These are phyloP conservation scores for Pteronotus mesoamericanus DNA, from an alignment of 2,797 vertebrate genomes.

Conservation along the genomic window DNA sequence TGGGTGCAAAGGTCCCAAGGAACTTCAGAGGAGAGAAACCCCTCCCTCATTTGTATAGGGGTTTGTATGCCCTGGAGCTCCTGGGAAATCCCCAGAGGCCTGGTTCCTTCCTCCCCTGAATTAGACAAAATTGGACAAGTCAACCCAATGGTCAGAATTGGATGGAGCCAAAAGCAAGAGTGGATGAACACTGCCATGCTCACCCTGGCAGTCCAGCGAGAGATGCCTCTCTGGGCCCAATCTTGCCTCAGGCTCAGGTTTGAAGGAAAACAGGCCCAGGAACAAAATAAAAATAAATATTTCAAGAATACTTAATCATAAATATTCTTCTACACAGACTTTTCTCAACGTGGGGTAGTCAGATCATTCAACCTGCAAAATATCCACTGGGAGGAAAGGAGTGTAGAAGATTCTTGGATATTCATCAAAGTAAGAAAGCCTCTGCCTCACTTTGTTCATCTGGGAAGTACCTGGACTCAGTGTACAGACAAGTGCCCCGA, in stretches of 20 bases:
- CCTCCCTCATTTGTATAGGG: background rate
- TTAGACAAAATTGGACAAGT: background rate
- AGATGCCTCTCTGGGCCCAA: background rate
- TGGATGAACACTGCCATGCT: background rate
- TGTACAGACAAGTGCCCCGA: background rate
- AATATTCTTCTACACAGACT: background rate
- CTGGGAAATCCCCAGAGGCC: background rate
- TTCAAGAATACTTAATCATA: background rate
- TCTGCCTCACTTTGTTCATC: background rate
- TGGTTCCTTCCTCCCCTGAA: background rate
- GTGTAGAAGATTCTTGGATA: background rate
- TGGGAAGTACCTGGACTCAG: background rate
- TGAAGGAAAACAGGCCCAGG: background rate
- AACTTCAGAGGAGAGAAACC: background rate
- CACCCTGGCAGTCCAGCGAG: background rate
- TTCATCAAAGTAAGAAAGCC: background rate
- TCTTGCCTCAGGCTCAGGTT: background rate
- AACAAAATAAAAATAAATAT: background rate
- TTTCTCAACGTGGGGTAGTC: background rate
- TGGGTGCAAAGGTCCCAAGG: too few species aligned
- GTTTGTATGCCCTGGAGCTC: background rate
- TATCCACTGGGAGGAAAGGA: background rate
- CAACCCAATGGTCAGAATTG: background rate
- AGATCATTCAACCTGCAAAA: background rate
- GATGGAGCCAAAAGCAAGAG: background rate